These are phyloP conservation scores for Nineta flava DNA, from an alignment of 2,888 invertebrate species.

Conservation along the genomic window DNA sequence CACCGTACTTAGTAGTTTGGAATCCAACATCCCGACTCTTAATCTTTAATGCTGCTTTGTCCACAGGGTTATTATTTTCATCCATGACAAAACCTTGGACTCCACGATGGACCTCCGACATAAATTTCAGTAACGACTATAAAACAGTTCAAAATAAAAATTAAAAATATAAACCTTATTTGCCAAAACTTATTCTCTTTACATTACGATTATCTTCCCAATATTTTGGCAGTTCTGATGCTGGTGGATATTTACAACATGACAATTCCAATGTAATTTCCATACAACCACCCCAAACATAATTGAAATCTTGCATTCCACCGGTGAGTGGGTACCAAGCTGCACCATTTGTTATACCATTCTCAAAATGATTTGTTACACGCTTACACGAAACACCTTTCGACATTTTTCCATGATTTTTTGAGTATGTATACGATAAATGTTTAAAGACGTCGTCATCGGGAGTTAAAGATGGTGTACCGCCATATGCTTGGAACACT, in stretches of 20 bases:
- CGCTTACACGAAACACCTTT: constrained; percentile 68
- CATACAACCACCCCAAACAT: constrained; percentile 86
- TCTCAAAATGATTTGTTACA: constrained; percentile 57
- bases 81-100: constrained; percentile 78
- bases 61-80: constrained; percentile 59
- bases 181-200: constrained; percentile 11
- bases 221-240: constrained; percentile 59
- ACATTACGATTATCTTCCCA: constrained; percentile 84
- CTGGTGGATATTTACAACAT: constrained; percentile 85
- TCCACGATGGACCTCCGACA: constrained; percentile 76
- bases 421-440: constrained; percentile 68
- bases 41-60: constrained; percentile 62
- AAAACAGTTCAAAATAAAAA: background rate
- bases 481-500: constrained; percentile 78
- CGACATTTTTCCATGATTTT: constrained; percentile 80
- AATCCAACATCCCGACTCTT: constrained; percentile 72
- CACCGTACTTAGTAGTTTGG: constrained; percentile 78
- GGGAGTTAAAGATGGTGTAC: constrained; percentile 68
- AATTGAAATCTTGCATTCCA: constrained; percentile 90
- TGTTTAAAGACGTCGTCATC: constrained; percentile 88
- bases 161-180: background rate
- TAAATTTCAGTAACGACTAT: constrained; percentile 64
- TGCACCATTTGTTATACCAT: constrained; percentile 90
- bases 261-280: constrained; percentile 88
- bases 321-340: constrained; percentile 86